Evolutionary conservation across 2,888 invertebrate species (phyloP).

Genomic region (Parnassius smintheus): DNA sequence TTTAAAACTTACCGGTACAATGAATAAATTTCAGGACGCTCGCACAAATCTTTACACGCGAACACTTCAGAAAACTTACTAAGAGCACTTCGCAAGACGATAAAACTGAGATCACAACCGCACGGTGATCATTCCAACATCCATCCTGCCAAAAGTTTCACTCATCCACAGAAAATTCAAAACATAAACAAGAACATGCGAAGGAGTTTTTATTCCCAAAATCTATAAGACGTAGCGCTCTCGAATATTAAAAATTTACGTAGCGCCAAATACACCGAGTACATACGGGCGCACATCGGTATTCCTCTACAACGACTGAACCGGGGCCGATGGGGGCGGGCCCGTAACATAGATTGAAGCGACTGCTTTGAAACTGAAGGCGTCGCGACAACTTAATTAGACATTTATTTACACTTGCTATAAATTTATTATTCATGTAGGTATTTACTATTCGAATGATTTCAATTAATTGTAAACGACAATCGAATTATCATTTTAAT

Average conservation of each 20-base stretch:
- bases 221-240: slow-evolving; percentile 23
- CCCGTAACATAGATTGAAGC: slow-evolving; percentile 35
- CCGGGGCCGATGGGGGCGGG: slow-evolving; percentile 35
- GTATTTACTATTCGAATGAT: too few relatives aligned
- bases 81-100: slow-evolving; percentile 18
- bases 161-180: slow-evolving; percentile 12
- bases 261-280: slow-evolving; percentile 21
- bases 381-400: slow-evolving; percentile 24
- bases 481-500: too few relatives aligned
- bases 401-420: slow-evolving; percentile 22
- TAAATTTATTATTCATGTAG: slow-evolving; percentile 14
- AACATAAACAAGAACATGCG: not conserved
- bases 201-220: slow-evolving; percentile 1
- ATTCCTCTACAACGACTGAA: slow-evolving; percentile 35
- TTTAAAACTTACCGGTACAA: slow-evolving; percentile 55
- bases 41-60: slow-evolving; percentile 52
- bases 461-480: too few relatives aligned
- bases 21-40: slow-evolving; percentile 63
- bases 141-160: slow-evolving; percentile 16
- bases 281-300: slow-evolving; percentile 21
- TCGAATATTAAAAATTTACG: slow-evolving; percentile 70
- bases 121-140: slow-evolving; percentile 10
- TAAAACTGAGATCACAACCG: slow-evolving; percentile 15
- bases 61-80: slow-evolving; percentile 66
- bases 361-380: slow-evolving; percentile 24